phyloP scores from a whole-genome alignment of 2,888 invertebrate species.

The Diaphora mendica region DNA sequence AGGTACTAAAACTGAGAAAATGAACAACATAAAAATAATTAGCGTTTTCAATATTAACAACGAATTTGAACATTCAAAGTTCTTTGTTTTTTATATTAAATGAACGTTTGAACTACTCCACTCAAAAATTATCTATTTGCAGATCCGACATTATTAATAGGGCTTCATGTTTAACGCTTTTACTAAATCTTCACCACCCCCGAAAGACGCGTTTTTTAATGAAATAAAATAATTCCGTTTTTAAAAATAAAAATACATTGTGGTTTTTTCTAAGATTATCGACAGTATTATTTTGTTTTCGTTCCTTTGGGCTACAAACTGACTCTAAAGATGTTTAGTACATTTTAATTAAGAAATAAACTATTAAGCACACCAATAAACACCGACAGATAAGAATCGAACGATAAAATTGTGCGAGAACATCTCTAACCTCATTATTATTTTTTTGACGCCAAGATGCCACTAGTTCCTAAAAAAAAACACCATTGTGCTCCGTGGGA shows the following conservation, averaged over 20 bases:
- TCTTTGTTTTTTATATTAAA: no score
- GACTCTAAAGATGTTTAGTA: background rate
- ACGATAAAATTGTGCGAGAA: conserved; percentile 28
- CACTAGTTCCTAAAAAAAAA: conserved; percentile 59
- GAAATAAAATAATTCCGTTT: no score
- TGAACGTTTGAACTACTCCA: no score
- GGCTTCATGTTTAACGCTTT: no score
- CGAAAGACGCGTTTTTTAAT: no score
- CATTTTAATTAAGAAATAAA: background rate
- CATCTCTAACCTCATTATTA: conserved; percentile 60
- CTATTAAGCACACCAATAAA: background rate
- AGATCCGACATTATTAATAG: no score
- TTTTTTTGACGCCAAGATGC: conserved; percentile 61
- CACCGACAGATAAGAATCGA: conserved; percentile 26
- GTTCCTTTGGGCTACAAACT: background rate
- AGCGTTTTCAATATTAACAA: no score
- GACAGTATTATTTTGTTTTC: background rate
- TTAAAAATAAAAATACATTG: background rate
- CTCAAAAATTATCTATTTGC: no score
- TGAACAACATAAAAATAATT: no score
- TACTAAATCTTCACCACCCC: no score
- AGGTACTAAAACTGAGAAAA: no score
- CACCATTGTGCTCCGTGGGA: conserved; percentile 71
- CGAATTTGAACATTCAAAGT: no score
- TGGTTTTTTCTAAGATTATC: background rate